These are phyloP conservation scores for Hirundo rustica DNA, from an alignment of 2,797 vertebrate genomes.

Conservation along the genomic window DNA sequence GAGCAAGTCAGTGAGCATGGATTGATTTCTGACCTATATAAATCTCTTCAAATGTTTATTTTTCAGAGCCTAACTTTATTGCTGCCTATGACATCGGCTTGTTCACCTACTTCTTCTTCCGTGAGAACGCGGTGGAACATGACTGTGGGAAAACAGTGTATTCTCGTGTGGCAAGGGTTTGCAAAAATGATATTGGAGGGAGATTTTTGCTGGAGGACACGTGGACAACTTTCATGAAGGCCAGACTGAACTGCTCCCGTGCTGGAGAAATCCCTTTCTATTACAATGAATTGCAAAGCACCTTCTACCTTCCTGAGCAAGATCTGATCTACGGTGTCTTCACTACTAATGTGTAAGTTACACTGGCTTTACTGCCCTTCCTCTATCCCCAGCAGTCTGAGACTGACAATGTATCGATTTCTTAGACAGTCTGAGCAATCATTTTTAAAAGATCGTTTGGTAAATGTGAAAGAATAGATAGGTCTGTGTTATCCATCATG, in stretches of 20 bases:
- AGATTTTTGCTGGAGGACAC: constrained; percentile 97
- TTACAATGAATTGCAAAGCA: constrained; percentile 97
- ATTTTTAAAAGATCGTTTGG: not conserved
- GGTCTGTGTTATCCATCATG: not conserved
- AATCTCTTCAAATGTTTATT: constrained; percentile 46
- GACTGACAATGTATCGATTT: not conserved
- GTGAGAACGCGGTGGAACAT: constrained; percentile 95
- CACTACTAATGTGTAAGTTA: constrained; percentile 96
- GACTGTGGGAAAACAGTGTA: constrained; percentile 96
- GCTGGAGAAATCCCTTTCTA: constrained; percentile 96
- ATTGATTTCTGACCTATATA: constrained; percentile 39
- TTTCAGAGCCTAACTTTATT: constrained; percentile 95
- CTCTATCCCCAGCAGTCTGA: not conserved
- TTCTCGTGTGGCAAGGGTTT: constrained; percentile 93
- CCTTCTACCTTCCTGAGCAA: constrained; percentile 95
- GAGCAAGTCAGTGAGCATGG: not conserved
- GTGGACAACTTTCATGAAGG: constrained; percentile 98
- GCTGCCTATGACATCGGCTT: constrained; percentile 94
- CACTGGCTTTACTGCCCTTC: not conserved
- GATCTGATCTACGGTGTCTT: constrained; percentile 98
- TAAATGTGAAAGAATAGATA: not conserved
- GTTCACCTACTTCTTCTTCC: constrained; percentile 96
- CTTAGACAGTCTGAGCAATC: not conserved
- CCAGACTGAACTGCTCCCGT: constrained; percentile 94
- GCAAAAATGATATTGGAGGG: constrained; percentile 95